phyloP scores from a whole-genome alignment of 2,113 vertebrate species.

The Lepisosteus osseus region DNA sequence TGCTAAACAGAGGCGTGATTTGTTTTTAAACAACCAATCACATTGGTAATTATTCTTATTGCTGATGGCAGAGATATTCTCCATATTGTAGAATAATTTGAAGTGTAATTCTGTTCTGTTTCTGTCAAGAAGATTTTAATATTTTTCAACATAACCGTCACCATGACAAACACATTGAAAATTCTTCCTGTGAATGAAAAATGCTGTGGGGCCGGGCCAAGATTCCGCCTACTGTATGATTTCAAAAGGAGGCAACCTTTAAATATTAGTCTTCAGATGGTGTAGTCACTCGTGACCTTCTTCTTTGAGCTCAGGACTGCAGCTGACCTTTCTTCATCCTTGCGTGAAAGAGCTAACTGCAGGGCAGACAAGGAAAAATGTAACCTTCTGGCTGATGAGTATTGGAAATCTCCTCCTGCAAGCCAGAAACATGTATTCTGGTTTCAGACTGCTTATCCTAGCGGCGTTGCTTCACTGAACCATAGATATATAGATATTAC shows the following conservation, averaged over 20 bases:
- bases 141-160: no score
- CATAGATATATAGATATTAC: not conserved
- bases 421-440: not conserved
- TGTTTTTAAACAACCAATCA: no score
- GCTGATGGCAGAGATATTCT: no score
- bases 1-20: no score
- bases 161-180: no score
- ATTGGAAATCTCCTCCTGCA: slow-evolving; percentile 1
- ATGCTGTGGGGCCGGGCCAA: not conserved
- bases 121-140: no score
- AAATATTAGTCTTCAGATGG: slow-evolving; percentile 1
- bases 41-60: no score
- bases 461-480: not conserved
- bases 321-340: slow-evolving; percentile 2
- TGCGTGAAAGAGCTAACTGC: slow-evolving; percentile 6
- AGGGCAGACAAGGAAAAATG: not conserved
- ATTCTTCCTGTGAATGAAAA: not conserved
- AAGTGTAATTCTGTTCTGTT: no score
- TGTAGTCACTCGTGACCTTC: not conserved
- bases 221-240: not conserved
- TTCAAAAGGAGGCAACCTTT: not conserved
- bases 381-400: slow-evolving; percentile 7
- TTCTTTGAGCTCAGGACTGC: not conserved
- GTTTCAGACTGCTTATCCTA: not conserved
- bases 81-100: no score